These are phyloP conservation scores for Syngnathoides biaculeatus DNA, from an alignment of 2,113 vertebrate genomes.

Conservation along the genomic window DNA sequence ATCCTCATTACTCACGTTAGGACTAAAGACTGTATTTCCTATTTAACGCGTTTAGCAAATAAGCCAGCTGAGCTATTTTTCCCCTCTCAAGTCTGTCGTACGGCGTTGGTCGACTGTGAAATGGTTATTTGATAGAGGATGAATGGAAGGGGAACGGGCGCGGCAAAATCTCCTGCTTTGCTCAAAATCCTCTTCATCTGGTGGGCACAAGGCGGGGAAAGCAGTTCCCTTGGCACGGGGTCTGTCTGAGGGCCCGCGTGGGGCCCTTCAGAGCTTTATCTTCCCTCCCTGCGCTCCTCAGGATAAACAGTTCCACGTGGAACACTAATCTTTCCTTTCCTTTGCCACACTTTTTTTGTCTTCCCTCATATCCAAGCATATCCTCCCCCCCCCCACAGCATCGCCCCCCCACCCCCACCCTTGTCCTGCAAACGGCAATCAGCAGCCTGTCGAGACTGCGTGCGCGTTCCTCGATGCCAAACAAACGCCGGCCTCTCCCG, in stretches of 20 bases:
- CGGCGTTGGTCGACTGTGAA: slow-evolving; percentile 42
- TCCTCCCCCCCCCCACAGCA: neutral
- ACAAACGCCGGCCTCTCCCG: slow-evolving; percentile 56
- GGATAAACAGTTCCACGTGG: slow-evolving; percentile 74
- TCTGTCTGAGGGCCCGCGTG: slow-evolving; percentile 62
- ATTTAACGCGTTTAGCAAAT: slow-evolving; percentile 41
- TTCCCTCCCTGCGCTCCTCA: slow-evolving; percentile 64
- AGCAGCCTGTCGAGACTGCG: slow-evolving; percentile 48
- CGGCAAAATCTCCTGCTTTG: slow-evolving; percentile 69
- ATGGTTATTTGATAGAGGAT: slow-evolving; percentile 49
- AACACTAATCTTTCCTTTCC: slow-evolving; percentile 66
- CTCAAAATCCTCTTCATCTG: slow-evolving; percentile 73
- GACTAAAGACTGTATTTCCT: slow-evolving; percentile 25
- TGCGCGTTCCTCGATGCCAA: slow-evolving; percentile 23
- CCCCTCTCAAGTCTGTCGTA: slow-evolving; percentile 17
- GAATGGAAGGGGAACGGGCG: slow-evolving; percentile 63
- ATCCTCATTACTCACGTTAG: slow-evolving; percentile 26
- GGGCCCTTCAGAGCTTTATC: slow-evolving; percentile 68
- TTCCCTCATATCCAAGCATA: slow-evolving; percentile 23
- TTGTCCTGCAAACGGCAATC: slow-evolving; percentile 39
- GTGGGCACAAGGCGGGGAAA: slow-evolving; percentile 69
- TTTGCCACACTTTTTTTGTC: slow-evolving; percentile 19
- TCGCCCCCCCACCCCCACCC: neutral
- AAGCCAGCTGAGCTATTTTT: slow-evolving; percentile 32
- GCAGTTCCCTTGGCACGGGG: slow-evolving; percentile 70